Evolutionary conservation across 2,797 vertebrate species (phyloP).

Genomic region (Sebastes alutus): DNA sequence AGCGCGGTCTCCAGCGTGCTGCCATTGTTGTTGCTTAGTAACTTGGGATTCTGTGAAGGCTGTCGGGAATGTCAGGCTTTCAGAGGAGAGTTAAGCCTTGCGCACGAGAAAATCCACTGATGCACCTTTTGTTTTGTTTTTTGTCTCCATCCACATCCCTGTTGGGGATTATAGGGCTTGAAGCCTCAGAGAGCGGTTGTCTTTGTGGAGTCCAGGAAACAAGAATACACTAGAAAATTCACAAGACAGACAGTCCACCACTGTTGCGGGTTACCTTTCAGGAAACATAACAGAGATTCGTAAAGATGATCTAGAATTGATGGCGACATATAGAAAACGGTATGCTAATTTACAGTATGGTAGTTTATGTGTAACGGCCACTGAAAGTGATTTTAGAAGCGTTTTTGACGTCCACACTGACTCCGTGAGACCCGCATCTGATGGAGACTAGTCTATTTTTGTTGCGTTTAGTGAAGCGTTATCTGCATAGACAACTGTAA

Average conservation of each 20-base stretch:
- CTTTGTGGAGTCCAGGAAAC: conserved; percentile 3
- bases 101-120: conserved; percentile 44
- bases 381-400: no score
- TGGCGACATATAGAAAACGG: not conserved
- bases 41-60: conserved; percentile 35
- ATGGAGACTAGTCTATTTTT: no score
- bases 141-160: conserved; percentile 19
- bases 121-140: conserved; percentile 43
- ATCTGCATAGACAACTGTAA: no score
- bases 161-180: conserved; percentile 34
- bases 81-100: conserved; percentile 32
- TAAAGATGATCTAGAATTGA: not conserved
- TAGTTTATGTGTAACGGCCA: not conserved
- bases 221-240: not conserved
- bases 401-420: no score
- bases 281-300: not conserved
- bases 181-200: not conserved
- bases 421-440: no score
- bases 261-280: not conserved
- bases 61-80: conserved; percentile 36
- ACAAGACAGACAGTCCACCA: not conserved
- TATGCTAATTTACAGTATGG: not conserved
- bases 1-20: not conserved
- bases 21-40: conserved; percentile 56
- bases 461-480: no score